phyloP scores from a whole-genome alignment of 2,888 invertebrate genomes.

The Nysson spinosus region DNA sequence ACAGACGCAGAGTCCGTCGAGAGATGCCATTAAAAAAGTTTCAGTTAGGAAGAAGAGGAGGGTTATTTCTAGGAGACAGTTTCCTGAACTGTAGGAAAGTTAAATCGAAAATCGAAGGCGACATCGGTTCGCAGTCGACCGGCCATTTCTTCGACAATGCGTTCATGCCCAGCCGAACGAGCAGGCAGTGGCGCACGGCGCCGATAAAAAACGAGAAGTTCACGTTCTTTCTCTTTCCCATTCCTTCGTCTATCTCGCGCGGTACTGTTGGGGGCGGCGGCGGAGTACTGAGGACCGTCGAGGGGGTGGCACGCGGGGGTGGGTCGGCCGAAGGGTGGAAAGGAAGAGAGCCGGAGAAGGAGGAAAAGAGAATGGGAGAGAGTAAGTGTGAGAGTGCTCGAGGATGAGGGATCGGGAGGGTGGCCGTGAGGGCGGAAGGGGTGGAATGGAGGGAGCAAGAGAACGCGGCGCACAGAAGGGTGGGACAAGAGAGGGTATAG shows the following conservation, averaged over 20 bases:
- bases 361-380: conserved; percentile 13
- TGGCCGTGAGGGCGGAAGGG: conserved; percentile 34
- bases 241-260: conserved; percentile 58
- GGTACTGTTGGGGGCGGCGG: conserved; percentile 62
- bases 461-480: conserved; percentile 55
- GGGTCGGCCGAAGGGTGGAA: conserved; percentile 38
- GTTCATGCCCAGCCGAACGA: conserved; percentile 73
- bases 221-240: conserved; percentile 52
- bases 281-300: conserved; percentile 61
- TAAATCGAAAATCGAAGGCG: conserved; percentile 4
- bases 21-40: background rate
- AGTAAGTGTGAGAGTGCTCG: conserved; percentile 14
- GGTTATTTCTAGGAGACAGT: background rate
- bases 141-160: conserved; percentile 77
- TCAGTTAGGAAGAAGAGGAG: background rate
- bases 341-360: conserved; percentile 20
- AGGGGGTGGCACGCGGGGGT: conserved; percentile 55
- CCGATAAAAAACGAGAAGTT: conserved; percentile 74
- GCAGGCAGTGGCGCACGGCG: conserved; percentile 69
- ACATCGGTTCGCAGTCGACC: conserved; percentile 54
- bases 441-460: conserved; percentile 44
- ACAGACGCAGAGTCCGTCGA: no score
- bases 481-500: conserved; percentile 69
- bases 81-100: no score
- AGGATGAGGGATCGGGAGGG: conserved; percentile 34